These are phyloP conservation scores for Pocillopora verrucosa DNA, from an alignment of 64 coral and sea anemone genomes.

Conservation along the genomic window DNA sequence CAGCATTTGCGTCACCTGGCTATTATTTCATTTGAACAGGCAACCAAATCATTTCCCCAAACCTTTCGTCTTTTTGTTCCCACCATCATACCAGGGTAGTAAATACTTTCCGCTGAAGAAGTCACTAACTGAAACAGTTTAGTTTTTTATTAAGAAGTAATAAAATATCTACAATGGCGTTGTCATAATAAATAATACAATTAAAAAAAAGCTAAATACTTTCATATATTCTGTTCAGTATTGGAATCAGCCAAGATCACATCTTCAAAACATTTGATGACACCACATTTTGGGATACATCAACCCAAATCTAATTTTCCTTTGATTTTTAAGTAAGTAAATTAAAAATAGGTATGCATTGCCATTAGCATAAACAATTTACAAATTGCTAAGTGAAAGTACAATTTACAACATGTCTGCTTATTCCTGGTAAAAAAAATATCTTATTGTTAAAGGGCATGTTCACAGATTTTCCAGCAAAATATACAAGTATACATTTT, in stretches of 20 bases:
- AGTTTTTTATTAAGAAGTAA: slow-evolving; percentile 2
- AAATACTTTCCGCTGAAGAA: no score
- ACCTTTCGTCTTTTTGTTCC: no score
- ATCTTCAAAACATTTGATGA: background rate
- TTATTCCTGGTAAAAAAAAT: slow-evolving; percentile 24
- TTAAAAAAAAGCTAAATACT: background rate
- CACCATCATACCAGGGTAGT: no score
- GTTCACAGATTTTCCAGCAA: background rate
- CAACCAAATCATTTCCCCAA: no score
- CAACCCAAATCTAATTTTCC: background rate
- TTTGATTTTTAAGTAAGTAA: background rate
- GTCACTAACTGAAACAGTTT: background rate
- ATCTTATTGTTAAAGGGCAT: background rate
- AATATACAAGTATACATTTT: background rate
- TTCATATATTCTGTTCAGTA: background rate
- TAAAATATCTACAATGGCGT: slow-evolving; percentile 9
- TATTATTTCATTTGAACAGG: no score
- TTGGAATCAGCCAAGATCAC: slow-evolving; percentile 10
- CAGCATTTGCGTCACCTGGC: no score
- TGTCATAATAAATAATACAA: slow-evolving; percentile 10
- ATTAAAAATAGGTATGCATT: no score
- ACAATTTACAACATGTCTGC: background rate
- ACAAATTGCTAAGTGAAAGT: background rate
- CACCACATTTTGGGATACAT: background rate
- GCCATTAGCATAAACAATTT: background rate